phyloP scores from a whole-genome alignment of 2,113 vertebrate species.

The cattle (Bos taurus) region DNA sequence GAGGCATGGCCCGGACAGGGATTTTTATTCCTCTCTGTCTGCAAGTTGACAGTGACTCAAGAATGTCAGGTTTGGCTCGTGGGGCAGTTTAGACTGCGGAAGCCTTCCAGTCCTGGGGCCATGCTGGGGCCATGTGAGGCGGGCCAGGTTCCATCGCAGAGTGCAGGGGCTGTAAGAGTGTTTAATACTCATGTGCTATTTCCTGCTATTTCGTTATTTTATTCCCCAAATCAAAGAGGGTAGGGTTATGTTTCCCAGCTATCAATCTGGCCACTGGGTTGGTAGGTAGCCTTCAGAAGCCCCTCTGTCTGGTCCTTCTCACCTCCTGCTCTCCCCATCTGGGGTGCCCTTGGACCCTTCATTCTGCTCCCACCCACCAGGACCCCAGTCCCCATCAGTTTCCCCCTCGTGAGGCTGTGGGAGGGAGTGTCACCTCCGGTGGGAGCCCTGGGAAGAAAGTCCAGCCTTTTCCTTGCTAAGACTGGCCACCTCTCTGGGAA shows the following conservation, averaged over 20 bases:
- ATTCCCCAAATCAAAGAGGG: background rate
- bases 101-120: too few relatives aligned
- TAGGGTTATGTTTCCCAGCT: background rate
- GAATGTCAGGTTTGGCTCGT: background rate
- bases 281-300: background rate
- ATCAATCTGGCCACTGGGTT: rapidly evolving
- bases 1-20: background rate
- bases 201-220: background rate
- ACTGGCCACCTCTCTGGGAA: background rate
- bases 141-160: background rate
- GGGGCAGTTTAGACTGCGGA: background rate
- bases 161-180: background rate
- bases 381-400: too few relatives aligned
- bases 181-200: background rate
- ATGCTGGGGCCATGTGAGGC: rapidly evolving
- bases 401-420: background rate
- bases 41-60: background rate
- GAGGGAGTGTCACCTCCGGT: background rate
- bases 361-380: background rate
- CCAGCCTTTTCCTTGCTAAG: background rate
- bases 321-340: background rate
- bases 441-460: background rate
- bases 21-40: background rate
- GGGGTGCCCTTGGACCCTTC: background rate
- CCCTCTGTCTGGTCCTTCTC: rapidly evolving